Evolutionary conservation across 2,797 vertebrate genomes (phyloP), one percentile per base, ranked within the genome.

Genomic region (Sarcophilus harrisii): DNA sequence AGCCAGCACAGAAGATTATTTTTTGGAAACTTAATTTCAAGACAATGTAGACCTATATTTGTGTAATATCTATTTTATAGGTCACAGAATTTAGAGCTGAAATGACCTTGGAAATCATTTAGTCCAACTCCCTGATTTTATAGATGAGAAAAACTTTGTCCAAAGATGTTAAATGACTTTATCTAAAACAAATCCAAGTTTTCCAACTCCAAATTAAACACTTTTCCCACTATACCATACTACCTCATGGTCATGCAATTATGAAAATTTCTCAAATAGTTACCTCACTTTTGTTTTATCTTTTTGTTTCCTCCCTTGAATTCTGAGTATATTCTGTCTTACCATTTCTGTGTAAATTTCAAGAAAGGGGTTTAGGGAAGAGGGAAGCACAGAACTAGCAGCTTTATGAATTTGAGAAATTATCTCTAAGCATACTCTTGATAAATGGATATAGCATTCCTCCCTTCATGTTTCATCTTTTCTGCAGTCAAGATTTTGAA

Each of bases 221-320:
- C 24, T 0, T 38, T 57, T 92, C 27, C 28, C 0, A 0, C 0
- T 10, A 1, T 45, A 0, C 0, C 55, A 2, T 29, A 92, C 52
- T 24, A n/a, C 57, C 16, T 16, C 12, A 2, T 54, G 0, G 28
- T 29, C 1, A 30, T 57, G 38, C 54, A 27, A 54, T 3, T 0
- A 1, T 38, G 45, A 57, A 59, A 73, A 91, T 14, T 10, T n/a
- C 24, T 59, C 30, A 52, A 27, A 57, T 29, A 30, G 1, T 6
- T 14, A 4, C 18, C 27, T 0, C 1, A 5, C 57, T 45, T 58
- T n/a, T 2, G 29, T 38, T 38, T 10, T 1, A 5, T 30, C 24
- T 0, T 3, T 1, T 0, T 0, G 0, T 54, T 28, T 29, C 29
- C 24, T 16, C 21, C 32, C 30, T 30, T 81, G 66, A 81, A 87